Conservation (phyloP, 2,797 vertebrate genomes). For the Natrix natrix region DNA sequence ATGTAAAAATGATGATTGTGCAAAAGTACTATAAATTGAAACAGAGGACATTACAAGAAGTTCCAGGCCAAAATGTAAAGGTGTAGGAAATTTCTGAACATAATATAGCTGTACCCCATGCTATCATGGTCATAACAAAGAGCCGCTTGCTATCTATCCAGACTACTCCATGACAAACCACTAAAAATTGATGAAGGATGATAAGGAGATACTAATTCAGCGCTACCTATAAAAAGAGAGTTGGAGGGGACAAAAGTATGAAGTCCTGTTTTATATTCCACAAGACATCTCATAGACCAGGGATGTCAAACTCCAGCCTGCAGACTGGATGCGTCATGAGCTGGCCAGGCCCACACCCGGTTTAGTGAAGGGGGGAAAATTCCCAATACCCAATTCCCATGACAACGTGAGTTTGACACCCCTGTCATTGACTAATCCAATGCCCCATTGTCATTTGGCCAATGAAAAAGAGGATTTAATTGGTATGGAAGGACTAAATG, state of each 20-base stretch:
- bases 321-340: no score
- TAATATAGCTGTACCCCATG: background rate
- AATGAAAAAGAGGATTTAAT: background rate
- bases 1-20: background rate
- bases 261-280: background rate
- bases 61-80: background rate
- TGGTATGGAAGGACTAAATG: background rate
- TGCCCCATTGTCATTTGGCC: background rate
- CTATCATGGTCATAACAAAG: background rate
- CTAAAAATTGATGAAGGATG: background rate
- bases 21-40: background rate
- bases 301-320: no score
- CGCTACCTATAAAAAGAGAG: background rate
- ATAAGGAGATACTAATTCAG: background rate
- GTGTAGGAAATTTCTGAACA: background rate
- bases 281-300: background rate
- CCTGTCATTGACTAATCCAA: background rate
- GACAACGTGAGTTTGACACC: no score
- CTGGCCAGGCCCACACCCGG: no score
- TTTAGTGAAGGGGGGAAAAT: no score
- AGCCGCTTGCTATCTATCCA: background rate
- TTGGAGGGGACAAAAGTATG: background rate
- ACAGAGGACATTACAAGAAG: background rate
- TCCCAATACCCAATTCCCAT: no score
- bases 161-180: background rate